Evolutionary conservation across 2,113 vertebrate species (phyloP).

Genomic region (Jaculus jaculus): DNA sequence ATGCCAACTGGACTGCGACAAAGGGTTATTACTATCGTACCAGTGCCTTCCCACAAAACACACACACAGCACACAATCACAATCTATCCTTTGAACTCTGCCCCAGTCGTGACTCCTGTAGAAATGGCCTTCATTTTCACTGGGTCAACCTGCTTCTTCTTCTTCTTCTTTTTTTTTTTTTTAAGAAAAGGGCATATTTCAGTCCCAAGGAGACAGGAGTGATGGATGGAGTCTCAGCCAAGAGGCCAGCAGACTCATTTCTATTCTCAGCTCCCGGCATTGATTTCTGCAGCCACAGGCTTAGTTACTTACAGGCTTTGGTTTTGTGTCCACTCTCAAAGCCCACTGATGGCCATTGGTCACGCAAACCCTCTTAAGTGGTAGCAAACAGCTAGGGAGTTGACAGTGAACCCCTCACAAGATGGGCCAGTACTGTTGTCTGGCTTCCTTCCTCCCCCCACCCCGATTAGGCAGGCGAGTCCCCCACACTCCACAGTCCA

Average conservation of each 20-base stretch:
- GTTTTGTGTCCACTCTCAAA: slow-evolving; percentile 30
- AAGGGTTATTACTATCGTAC: neutral
- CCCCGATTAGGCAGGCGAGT: rapidly evolving
- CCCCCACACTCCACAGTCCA: neutral
- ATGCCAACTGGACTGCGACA: too few relatives aligned
- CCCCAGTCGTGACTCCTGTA: slow-evolving; percentile 38
- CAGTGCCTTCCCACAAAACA: too few relatives aligned
- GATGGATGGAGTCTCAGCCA: slow-evolving; percentile 46
- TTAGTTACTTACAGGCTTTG: slow-evolving; percentile 43
- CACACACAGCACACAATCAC: neutral
- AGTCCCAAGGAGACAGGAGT: neutral
- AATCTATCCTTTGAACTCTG: slow-evolving; percentile 46
- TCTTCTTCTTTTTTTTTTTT: slow-evolving; percentile 34
- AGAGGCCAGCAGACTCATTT: slow-evolving; percentile 45
- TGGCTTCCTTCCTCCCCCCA: too few relatives aligned
- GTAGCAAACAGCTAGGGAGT: too few relatives aligned
- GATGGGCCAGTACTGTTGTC: neutral
- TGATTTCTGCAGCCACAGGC: slow-evolving; percentile 38
- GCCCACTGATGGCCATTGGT: neutral
- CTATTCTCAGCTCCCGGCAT: slow-evolving; percentile 64
- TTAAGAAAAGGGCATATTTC: slow-evolving; percentile 37
- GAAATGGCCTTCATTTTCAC: neutral
- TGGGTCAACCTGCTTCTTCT: neutral
- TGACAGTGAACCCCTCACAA: neutral
- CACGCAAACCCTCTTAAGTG: rapidly evolving